Evolutionary conservation across 2,797 vertebrate species (phyloP).

Genomic region (Sebastes baramenuke): DNA sequence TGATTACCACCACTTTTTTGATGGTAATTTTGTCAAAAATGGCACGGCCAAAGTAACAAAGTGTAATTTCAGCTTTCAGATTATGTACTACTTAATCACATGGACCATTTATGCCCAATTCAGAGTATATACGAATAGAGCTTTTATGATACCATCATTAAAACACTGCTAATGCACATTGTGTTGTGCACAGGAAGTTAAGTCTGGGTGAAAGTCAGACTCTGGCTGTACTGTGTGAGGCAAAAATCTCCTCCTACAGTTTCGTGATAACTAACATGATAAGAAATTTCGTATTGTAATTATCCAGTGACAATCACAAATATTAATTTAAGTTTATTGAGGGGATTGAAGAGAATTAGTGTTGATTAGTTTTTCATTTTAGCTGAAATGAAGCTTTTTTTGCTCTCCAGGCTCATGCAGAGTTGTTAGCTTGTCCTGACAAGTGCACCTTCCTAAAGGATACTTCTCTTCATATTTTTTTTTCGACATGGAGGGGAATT

Average conservation of each 20-base stretch:
- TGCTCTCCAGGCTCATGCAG: neutral
- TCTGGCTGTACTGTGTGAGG: neutral
- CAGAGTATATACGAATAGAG: conserved; percentile 11
- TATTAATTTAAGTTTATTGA: neutral
- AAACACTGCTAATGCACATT: conserved; percentile 1
- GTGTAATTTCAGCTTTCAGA: conserved; percentile 60
- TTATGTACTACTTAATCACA: conserved; percentile 50
- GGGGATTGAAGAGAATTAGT: neutral
- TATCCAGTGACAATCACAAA: neutral
- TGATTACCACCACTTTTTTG: conserved; percentile 71
- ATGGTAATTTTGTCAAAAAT: conserved; percentile 73
- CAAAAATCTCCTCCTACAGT: neutral
- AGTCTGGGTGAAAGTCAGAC: neutral
- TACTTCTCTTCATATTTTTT: neutral
- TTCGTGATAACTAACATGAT: neutral
- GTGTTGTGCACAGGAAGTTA: neutral
- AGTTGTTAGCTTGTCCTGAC: neutral
- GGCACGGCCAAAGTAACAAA: conserved; percentile 50
- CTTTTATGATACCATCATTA: conserved; percentile 16
- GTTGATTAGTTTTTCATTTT: neutral
- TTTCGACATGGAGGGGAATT: neutral
- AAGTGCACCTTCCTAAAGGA: neutral
- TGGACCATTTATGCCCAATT: conserved; percentile 21
- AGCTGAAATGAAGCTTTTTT: neutral
- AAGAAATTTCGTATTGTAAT: neutral